Evolutionary conservation across 2,888 invertebrate genomes (phyloP), one percentile per base, ranked within the genome.

Genomic region (Cosmorhoe ocellata): DNA sequence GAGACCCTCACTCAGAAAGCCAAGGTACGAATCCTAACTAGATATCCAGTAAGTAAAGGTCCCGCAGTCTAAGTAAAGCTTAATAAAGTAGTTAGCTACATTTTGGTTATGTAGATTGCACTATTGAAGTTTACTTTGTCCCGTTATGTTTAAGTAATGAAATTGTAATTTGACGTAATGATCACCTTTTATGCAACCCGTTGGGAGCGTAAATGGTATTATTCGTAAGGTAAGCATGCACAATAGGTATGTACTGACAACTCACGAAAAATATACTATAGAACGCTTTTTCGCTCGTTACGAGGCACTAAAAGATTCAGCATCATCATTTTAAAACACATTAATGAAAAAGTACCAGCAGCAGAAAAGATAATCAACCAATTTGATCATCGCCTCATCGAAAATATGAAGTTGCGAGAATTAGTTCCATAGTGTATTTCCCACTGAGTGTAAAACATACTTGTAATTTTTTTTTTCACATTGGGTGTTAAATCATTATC

Each of bases 1-100:
- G 95, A 51, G 95, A 95, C 81, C 95, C 95, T 9, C 95, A 95
- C 84, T 95, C 95, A 1, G 95, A 95, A 79, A 95, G 95, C 77
- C 95, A 95, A 95, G 95, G 95, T 95, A 92, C 56, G 47, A 47
- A 43, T 41, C 10, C 40, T 40, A 51, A 33, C 50, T 38, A 37
- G 14, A 0, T 34, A 9, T 8, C 10, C 12, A 9, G 26, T 31
- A 13, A 45, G 27, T 30, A 42, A 49, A 56, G 33, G 52, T 49
- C 55, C 61, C 53, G 58, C 56, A 64, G 51, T 61, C 61, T 66
- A 54, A n/a, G n/a, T n/a, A n/a, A 74, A 72, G 86, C 88, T 84
- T 86, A 79, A 70, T 66, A 72, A 77, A 67, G 88, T 89, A 89
- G 89, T 83, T 90, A 87, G 88, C 67, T 68, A 81, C 75, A 71